These are phyloP conservation scores for Prionace glauca DNA, from an alignment of 2,797 vertebrate species.

Conservation along the genomic window DNA sequence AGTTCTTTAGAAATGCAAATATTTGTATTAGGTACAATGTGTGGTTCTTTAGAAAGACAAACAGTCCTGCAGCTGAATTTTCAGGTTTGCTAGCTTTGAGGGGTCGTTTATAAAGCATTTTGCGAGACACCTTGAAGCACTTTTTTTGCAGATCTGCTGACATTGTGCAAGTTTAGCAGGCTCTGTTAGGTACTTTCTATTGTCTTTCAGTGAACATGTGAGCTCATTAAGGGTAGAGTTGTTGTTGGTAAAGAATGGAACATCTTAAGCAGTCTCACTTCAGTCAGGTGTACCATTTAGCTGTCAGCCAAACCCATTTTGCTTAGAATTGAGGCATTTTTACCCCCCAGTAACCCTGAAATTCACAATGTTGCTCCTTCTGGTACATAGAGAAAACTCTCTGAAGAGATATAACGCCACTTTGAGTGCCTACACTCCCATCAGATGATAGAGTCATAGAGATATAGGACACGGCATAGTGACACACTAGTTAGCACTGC, in stretches of 20 bases:
- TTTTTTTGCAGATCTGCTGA: neutral
- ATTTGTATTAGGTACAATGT: constrained; percentile 16
- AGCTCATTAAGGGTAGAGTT: neutral
- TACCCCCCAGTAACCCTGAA: neutral
- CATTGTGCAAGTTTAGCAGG: neutral
- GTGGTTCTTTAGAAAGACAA: neutral
- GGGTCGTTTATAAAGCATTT: neutral
- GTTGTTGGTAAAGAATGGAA: neutral
- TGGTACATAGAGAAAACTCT: neutral
- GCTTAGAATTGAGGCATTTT: neutral
- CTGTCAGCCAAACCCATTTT: neutral
- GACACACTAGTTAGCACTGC: too few relatives aligned
- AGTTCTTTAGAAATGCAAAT: constrained; percentile 29
- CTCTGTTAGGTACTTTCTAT: neutral
- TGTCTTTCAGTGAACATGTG: neutral
- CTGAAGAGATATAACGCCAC: neutral
- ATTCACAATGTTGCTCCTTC: neutral
- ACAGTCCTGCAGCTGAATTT: constrained; percentile 4
- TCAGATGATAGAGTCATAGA: neutral
- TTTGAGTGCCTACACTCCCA: neutral
- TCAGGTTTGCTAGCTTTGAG: neutral
- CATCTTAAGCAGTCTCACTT: neutral
- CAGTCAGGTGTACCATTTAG: neutral
- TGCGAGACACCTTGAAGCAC: neutral
- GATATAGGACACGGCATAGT: too few relatives aligned